Base-by-base conservation (phyloP, 1,140 invertebrate genomes). In the Druon quercuslanigerum region DNA sequence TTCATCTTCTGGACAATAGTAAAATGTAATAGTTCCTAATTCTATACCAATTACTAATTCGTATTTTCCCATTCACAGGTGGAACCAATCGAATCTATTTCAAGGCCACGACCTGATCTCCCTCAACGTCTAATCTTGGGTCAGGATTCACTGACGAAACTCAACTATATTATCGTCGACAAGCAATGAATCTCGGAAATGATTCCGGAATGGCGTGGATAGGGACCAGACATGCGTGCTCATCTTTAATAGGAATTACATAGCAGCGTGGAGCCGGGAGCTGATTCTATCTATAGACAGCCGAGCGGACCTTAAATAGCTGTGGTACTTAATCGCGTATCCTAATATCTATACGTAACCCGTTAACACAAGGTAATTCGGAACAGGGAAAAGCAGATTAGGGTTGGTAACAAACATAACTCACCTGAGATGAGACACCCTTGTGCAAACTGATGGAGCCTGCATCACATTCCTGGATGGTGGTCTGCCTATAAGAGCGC, bases 401-500 rank as follows among this genome's bases (percentile, higher is more conserved):
- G 16, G 17, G 14, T 6, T 70, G 56, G n/a, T 52, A 20, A 25
- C 40, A 19, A 51, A 1, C 25, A 6, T 46, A 20, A 75, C 84
- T 85, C 72, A 85, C 84, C 84, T 78, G 75, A 80, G 78, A 73
- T 66, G 71, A 7, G 72, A 74, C 33, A 79, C 76, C 71, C 79
- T 83, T 74, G 81, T 82, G n/a, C 73, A 74, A 46, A 80, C n/a
- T 70, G 86, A 82, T 72, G 86, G 84, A 33, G 85, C 84, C 51
- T 86, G 86, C 16, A 84, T 81, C 84, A 84, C 84, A 17, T 75
- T 73, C 79, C 86, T 87, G 17, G 86, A 87, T 20, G 88, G 82
- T 60, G 85, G 85, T 77, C 83, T 83, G 71, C 92, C 93, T 70
- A 93, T 90, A 77, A 94, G 93, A 87, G 94, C 94, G 52, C 93